Base-by-base conservation (phyloP, 2,113 vertebrate species). In the Chroicocephalus ridibundus region DNA sequence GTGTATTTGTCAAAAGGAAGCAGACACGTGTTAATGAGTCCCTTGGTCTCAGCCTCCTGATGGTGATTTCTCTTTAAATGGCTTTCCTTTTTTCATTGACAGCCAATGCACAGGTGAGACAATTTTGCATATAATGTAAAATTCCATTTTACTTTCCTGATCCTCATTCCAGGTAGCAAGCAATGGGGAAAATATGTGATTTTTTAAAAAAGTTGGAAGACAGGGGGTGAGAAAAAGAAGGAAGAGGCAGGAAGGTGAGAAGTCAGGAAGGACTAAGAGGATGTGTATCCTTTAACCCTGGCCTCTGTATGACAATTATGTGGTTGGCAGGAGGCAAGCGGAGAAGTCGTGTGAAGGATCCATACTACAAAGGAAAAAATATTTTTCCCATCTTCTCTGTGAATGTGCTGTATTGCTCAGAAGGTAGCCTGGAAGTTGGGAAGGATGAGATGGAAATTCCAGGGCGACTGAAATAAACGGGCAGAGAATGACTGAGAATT, bases 1-100 rank as follows among this genome's bases (percentile, higher is more conserved):
- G 55, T 75, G 12, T 62, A 42, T 75, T 78, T 66, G 68, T 93
- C 86, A 81, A 72, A 62, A 94, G 65, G 52, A 65, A 91, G 24
- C 19, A 55, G 55, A 46, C 38, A 18, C 2, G 1, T 40, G n/a
- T 32, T 91, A 95, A 81, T 2, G 17, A 84, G 55, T 31, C 29
- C 15, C 26, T 93, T 47, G 32, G 51, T 93, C 89, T 81, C 76
- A 86, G 18, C 5, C 29, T 84, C 32, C 47, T 68, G 38, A n/a
- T 1, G 9, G 36, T 31, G 25, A 51, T 46, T 84, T 81, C 32
- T 86, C 19, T 92, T 74, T 54, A 46, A 70, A 76, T 77, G 27
- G 13, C 1, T 88, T 91, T 80, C 75, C 5, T 55, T 64, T 40
- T 86, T 82, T n/a, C 16, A 20, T 49, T 69, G 44, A 22, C 31